phyloP scores from a whole-genome alignment of 1,140 invertebrate genomes.

The Leptopilina boulardi region DNA sequence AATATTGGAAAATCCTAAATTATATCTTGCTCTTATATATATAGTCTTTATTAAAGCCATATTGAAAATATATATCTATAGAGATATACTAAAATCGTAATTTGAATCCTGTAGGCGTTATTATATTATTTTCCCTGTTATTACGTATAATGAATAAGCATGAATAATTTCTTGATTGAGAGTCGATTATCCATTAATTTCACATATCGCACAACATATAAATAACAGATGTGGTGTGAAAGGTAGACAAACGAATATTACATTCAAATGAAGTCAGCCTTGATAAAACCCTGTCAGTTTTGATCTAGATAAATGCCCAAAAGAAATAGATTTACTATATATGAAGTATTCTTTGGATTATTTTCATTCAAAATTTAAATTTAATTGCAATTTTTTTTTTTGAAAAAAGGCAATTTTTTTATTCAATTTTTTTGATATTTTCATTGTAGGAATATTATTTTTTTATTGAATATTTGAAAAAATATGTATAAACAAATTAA shows the following conservation, averaged over 20 bases:
- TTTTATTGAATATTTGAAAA: no score
- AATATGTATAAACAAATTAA: no score
- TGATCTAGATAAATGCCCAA: background rate
- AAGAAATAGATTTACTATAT: background rate
- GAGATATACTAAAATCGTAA: background rate
- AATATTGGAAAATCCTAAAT: no score
- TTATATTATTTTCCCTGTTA: background rate
- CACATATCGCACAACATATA: conserved; percentile 7
- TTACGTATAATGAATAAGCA: background rate
- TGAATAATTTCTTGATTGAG: background rate
- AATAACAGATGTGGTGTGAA: conserved; percentile 17
- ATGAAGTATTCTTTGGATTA: no score
- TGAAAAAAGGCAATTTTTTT: no score
- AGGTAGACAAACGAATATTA: conserved; percentile 2
- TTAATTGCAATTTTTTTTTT: no score
- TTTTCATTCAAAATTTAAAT: no score
- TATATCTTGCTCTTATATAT: no score
- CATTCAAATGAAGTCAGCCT: conserved; percentile 15
- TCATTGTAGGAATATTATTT: no score
- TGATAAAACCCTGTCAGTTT: background rate
- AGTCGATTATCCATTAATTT: background rate
- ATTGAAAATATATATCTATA: no score
- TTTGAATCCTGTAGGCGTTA: background rate
- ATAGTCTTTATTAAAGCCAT: no score
- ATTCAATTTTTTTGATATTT: no score